phyloP scores from a whole-genome alignment of 2,113 vertebrate genomes.

The Zapornia atra region DNA sequence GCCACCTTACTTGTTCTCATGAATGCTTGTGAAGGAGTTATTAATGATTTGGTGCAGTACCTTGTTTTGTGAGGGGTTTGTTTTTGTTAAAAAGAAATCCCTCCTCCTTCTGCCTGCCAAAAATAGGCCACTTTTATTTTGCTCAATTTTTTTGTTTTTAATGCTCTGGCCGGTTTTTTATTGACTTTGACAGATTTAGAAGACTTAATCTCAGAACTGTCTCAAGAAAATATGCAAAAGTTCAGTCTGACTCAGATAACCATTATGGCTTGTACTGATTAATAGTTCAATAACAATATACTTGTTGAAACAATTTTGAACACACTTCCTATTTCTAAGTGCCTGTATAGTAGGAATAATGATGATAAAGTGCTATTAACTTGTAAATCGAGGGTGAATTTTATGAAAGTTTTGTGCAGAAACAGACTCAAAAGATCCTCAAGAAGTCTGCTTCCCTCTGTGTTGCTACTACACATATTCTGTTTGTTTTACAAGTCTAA shows the following conservation, averaged over 20 bases:
- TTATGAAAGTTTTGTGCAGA: background rate
- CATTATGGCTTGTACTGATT: background rate
- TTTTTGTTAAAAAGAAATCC: background rate
- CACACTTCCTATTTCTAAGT: background rate
- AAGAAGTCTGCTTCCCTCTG: background rate
- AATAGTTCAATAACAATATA: constrained; percentile 31
- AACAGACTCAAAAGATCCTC: background rate
- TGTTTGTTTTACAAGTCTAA: background rate
- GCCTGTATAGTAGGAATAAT: background rate
- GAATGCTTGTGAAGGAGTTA: background rate
- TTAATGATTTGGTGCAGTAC: background rate
- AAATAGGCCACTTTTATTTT: background rate
- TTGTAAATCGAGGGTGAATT: background rate
- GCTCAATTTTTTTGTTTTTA: background rate
- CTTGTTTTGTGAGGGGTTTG: background rate
- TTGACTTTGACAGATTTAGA: constrained; percentile 44
- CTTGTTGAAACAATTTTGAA: constrained; percentile 35
- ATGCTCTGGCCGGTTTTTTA: background rate
- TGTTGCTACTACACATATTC: background rate
- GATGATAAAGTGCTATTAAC: background rate
- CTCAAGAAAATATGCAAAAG: constrained; percentile 53
- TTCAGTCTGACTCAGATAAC: constrained; percentile 50
- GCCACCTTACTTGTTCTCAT: background rate
- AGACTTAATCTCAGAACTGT: constrained; percentile 25
- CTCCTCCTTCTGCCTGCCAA: background rate